Percentiles rank a stretch among this genome's conserved stretches.
Evolutionary conservation across 2,113 vertebrate genomes (phyloP).

Genomic region (Butorides virescens): DNA sequence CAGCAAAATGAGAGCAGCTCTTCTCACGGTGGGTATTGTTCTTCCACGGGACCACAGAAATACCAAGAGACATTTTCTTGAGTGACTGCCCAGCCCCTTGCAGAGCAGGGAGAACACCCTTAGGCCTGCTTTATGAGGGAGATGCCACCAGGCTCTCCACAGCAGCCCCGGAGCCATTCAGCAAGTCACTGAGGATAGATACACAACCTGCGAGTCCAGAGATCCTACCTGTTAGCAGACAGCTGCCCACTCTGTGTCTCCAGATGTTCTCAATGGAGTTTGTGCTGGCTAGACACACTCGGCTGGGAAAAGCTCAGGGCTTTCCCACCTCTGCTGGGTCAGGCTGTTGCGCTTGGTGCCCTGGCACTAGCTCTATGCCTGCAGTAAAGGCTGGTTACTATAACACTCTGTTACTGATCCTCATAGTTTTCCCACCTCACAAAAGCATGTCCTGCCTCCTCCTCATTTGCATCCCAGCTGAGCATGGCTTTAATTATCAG

Average conservation of each 20-base stretch:
- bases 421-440: not conserved
- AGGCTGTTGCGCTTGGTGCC: not conserved
- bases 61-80: not conserved
- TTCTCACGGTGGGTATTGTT: not conserved
- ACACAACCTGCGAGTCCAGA: not conserved
- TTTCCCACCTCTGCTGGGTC: not conserved
- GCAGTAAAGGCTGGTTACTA: not conserved
- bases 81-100: not conserved
- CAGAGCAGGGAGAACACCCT: not conserved
- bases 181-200: not conserved
- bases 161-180: not conserved
- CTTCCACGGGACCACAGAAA: not conserved
- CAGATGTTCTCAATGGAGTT: not conserved
- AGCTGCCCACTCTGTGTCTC: not conserved
- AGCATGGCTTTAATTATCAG: not conserved
- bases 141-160: accelerated
- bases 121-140: not conserved
- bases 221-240: not conserved
- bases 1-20: not conserved
- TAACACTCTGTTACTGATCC: not conserved
- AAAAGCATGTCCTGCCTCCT: not conserved
- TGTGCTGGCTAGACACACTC: not conserved
- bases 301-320: not conserved
- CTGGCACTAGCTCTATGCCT: not conserved
- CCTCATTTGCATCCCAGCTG: not conserved